Conservation (phyloP, 2,113 vertebrate species). For the Anser brachyrhynchus region DNA sequence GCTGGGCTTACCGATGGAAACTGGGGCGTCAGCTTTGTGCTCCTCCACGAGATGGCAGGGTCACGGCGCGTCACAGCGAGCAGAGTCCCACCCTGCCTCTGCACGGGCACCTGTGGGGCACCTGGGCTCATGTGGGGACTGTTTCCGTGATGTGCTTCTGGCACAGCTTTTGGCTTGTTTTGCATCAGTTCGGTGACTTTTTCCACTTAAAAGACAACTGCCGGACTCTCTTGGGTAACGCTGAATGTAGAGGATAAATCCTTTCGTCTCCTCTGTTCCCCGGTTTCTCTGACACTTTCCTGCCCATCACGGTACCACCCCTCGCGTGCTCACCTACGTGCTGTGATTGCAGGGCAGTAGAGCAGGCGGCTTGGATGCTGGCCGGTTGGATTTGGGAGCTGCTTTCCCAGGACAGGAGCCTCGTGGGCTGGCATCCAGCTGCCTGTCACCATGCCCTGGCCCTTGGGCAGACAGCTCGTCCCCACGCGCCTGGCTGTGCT, state of each 20-base stretch:
- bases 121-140: background rate
- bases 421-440: background rate
- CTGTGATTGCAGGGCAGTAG: rapidly evolving
- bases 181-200: background rate
- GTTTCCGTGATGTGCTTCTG: background rate
- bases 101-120: too few relatives aligned
- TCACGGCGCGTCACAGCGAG: background rate
- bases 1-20: background rate
- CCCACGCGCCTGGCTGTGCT: background rate
- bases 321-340: background rate
- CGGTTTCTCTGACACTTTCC: background rate
- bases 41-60: background rate
- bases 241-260: background rate
- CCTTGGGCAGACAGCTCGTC: rapidly evolving
- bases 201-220: background rate
- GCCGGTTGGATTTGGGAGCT: background rate
- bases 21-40: background rate
- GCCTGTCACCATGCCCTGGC: background rate
- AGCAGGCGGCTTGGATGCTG: background rate
- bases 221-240: background rate
- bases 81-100: background rate
- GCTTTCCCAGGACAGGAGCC: background rate
- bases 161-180: background rate
- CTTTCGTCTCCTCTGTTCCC: background rate
- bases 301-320: background rate